Base-by-base conservation (phyloP, 1,140 invertebrate species). In the Drosophila yakuba region DNA sequence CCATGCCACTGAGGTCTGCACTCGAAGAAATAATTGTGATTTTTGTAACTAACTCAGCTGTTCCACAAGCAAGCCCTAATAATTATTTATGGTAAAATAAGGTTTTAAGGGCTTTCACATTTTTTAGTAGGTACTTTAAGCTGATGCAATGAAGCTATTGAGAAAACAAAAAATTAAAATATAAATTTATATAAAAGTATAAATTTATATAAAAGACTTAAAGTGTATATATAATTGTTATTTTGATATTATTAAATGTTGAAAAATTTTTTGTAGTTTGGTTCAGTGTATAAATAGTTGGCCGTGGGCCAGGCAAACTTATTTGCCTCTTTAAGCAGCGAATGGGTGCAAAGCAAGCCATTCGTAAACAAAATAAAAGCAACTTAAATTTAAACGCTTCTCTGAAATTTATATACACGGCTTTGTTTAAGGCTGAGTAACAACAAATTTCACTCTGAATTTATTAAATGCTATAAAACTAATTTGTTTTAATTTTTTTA, bases 301-400 rank as follows among this genome's bases (percentile, higher is more conserved):
- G 78, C 82, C 68, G 39, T 25, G 36, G 78, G 82, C 78, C 69
- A 82, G 56, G 47, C 59, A 50, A 82, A 88, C 78, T 66, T 56
- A 78, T 74, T 71, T 23, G 41, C 52, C 45, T 71, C 62, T 57
- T 67, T 54, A 50, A 59, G 14, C 45, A 60, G 47, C 25, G 63
- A 52, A 56, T 20, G 41, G 44, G 44, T 41, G 25, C 10, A 17
- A 43, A 52, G 11, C 23, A 39, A 74, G 20, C 36, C 71, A 54
- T 74, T 74, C 74, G 60, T 74, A 74, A 74, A 57, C 50, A 51
- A 57, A 74, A 74, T 74, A 57, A 74, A 64, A 75, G 50, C 38
- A 43, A 74, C 71, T 74, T 51, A 44, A 74, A 74, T 55, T 63
- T 63, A 43, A 56, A 56, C 32, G 25, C 43, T 50, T 74, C 12